Evolutionary conservation across 2,888 invertebrate species (phyloP), one percentile per base, ranked within the genome.

Genomic region (Patella depressa): DNA sequence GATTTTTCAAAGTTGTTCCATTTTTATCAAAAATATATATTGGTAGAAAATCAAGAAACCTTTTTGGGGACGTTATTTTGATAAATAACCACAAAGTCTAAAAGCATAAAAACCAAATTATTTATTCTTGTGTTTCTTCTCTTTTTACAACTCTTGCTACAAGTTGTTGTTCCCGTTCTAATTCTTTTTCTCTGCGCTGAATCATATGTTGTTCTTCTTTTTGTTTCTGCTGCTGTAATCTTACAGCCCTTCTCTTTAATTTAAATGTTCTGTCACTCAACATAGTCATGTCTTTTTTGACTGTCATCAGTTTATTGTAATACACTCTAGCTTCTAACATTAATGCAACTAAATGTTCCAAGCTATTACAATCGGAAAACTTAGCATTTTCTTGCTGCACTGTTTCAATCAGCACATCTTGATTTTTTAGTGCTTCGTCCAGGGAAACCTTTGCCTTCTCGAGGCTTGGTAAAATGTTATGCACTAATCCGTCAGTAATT

Each of bases 311-410:
- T 81, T 91, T 91, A 53, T 77, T 82, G 78, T 90, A 88, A 76
- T 91, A 91, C 12, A 80, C 76, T 78, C 85, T 88, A 0, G 90
- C 87, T 81, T 88, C 86, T 17, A 84, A 80, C 89, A 90, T 90
- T 91, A 86, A 88, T 45, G 88, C 86, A 53, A 81, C 81, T 3
- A 91, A 83, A 65, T 88, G 82, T 73, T 80, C 84, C 78, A 87
- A 80, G 14, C 88, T 82, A 19, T 84, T 81, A 71, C 88, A 88
- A 15, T 91, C 90, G 24, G 74, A 72, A 81, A 91, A 90, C 81
- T 90, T 90, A 45, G 86, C 78, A 79, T 89, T 91, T 83, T 91
- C 91, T 79, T 91, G 90, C 80, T 89, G 87, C 45, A 91, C 81
- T 19, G 90, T 90, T 80, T 91, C 91, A 53, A 90, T 88, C 15